phyloP scores from a whole-genome alignment of 2,113 vertebrate species.

The Herpailurus yagouaroundi region DNA sequence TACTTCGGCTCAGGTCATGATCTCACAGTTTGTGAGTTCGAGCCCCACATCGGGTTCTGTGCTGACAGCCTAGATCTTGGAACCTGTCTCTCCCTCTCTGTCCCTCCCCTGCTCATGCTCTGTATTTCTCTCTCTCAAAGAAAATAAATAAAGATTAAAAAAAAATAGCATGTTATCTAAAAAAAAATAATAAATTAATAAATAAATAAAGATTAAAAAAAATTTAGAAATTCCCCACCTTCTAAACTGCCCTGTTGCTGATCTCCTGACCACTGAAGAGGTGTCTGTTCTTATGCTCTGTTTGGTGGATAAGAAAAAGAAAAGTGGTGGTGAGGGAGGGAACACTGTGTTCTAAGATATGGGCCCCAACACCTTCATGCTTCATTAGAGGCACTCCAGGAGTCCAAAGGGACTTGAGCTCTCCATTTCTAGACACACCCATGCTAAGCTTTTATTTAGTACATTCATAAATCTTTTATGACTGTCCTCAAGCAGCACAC shows the following conservation, averaged over 20 bases:
- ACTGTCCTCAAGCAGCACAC: background rate
- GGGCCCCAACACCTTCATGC: conserved; percentile 11
- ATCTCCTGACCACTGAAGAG: background rate
- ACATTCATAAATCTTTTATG: conserved; percentile 69
- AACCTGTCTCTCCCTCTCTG: no score
- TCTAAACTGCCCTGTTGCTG: background rate
- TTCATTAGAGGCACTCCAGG: conserved; percentile 59
- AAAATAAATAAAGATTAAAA: no score
- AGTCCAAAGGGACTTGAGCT: background rate
- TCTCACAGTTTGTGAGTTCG: no score
- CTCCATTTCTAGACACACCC: conserved; percentile 20
- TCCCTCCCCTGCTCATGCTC: no score
- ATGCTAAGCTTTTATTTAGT: conserved; percentile 57
- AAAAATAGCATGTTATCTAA: no score
- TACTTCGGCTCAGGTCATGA: no score
- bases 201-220: no score
- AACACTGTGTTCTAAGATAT: background rate
- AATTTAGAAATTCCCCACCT: background rate
- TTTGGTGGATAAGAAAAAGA: background rate
- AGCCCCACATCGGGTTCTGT: no score
- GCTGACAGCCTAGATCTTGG: no score
- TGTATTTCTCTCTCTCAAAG: no score
- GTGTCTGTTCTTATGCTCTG: background rate
- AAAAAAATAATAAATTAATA: no score
- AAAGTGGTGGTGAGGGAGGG: background rate